phyloP scores from a whole-genome alignment of 2,113 vertebrate genomes.

The Scopus umbretta region DNA sequence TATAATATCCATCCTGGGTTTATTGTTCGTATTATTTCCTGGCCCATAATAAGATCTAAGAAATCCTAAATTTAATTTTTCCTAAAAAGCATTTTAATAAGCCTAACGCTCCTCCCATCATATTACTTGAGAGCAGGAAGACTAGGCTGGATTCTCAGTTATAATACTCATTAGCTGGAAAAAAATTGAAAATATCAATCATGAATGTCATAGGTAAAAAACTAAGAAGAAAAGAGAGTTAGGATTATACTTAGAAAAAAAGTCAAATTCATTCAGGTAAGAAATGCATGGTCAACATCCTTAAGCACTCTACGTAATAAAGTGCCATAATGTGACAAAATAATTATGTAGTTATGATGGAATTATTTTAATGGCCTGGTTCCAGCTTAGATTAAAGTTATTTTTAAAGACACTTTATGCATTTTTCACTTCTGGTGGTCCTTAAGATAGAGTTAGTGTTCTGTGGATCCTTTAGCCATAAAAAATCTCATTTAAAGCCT shows the following conservation, averaged over 20 bases:
- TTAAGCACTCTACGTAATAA: neutral
- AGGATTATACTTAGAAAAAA: neutral
- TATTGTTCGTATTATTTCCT: neutral
- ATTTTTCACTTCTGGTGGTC: neutral
- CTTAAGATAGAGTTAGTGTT: neutral
- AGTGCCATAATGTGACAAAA: neutral
- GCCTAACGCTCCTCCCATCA: neutral
- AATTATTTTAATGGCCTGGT: neutral
- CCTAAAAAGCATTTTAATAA: neutral
- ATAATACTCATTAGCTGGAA: neutral
- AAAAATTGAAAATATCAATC: neutral
- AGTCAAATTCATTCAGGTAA: neutral
- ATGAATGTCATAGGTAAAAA: neutral
- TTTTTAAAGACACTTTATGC: neutral
- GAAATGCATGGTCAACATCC: neutral
- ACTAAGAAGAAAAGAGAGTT: neutral
- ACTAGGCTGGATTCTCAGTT: neutral
- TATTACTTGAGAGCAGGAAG: neutral
- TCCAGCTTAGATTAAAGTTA: neutral
- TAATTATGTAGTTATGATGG: neutral
- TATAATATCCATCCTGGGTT: neutral
- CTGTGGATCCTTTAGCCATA: neutral
- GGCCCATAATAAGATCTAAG: neutral
- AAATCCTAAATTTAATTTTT: neutral
- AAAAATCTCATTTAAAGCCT: neutral